Percentiles rank a stretch among this genome's conserved stretches.
Conservation (phyloP, 2,797 vertebrate genomes). For the Dendrocincla fuliginosa region DNA sequence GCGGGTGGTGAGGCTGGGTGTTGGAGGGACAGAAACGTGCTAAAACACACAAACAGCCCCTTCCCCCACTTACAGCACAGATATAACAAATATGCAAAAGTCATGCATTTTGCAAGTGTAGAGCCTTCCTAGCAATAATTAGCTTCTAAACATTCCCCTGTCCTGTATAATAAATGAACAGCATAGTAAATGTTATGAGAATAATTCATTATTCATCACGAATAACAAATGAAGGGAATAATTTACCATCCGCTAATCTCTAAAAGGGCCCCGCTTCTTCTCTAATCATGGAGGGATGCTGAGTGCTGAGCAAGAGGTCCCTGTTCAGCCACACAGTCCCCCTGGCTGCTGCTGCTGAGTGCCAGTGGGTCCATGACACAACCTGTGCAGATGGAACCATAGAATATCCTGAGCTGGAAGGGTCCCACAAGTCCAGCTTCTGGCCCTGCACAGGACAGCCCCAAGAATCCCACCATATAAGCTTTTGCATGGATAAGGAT, state of each 20-base stretch:
- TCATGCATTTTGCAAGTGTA: conserved; percentile 12
- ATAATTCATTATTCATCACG: conserved; percentile 78
- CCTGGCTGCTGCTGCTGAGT: background rate
- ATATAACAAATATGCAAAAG: background rate
- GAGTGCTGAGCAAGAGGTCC: background rate
- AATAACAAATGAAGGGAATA: conserved; percentile 74
- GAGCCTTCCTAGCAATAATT: conserved; percentile 67
- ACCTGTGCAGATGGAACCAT: background rate
- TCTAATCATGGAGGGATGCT: background rate
- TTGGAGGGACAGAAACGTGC: background rate
- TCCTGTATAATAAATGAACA: conserved; percentile 75
- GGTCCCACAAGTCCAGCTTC: background rate
- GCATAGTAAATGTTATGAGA: conserved; percentile 70
- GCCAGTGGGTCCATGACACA: background rate
- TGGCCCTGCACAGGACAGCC: background rate
- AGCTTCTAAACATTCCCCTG: conserved; percentile 70
- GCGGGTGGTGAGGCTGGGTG: background rate
- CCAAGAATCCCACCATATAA: background rate
- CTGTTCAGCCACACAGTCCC: background rate
- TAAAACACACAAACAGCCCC: background rate
- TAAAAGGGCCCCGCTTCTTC: conserved; percentile 46
- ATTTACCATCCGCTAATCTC: conserved; percentile 69
- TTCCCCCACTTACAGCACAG: background rate
- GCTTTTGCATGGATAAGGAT: background rate
- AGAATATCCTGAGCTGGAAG: background rate